Base-by-base conservation (phyloP, 2,888 invertebrate genomes). In the Rotaria magnacalcarata region DNA sequence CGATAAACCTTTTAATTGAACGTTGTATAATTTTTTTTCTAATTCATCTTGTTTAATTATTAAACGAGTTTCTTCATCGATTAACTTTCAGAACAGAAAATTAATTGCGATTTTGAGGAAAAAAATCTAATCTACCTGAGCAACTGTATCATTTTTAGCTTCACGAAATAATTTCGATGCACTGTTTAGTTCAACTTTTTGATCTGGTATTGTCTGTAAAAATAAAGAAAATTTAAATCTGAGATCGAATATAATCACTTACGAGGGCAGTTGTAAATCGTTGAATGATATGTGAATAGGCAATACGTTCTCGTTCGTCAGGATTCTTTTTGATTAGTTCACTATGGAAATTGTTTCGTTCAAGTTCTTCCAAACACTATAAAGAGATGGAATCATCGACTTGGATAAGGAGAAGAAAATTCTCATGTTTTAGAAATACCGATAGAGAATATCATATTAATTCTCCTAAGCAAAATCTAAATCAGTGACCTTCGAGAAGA, bases 291-390 rank as follows among this genome's bases (percentile, higher is more conserved):
- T 47, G 47, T 47, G 80, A 80, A 47, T 80, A 80, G n/a, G 10
- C 80, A 47, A 80, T 47, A 14, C 47, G 43, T 47, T 80, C 80
- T 80, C 47, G 43, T 80, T 80, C 80, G 14, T 34, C n/a, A n/a
- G 80, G 34, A 80, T n/a, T 80, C 14, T 19, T 8, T 16, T 80
- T 80, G 10, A 41, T 47, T 34, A 80, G 0, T 47, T 47, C 80
- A 47, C 0, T 0, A 47, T 80, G 80, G 8, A 80, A 80, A n/a
- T 80, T 80, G 14, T 47, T 80, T 80, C 80, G 80, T 41, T 80
- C 80, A 80, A 41, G 24, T 80, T 80, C 80, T 80, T 80, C 80
- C 47, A 80, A 80, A 24, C 80, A 80, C 80, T 80, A 43, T 24
- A 47, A 47, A 80, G 11, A 80, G 34, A 67, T 2, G 0, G 27